Percentiles rank a stretch among this genome's conserved stretches.
phyloP scores from a whole-genome alignment of 2,888 invertebrate species.

The Flabesymbios commensalis region DNA sequence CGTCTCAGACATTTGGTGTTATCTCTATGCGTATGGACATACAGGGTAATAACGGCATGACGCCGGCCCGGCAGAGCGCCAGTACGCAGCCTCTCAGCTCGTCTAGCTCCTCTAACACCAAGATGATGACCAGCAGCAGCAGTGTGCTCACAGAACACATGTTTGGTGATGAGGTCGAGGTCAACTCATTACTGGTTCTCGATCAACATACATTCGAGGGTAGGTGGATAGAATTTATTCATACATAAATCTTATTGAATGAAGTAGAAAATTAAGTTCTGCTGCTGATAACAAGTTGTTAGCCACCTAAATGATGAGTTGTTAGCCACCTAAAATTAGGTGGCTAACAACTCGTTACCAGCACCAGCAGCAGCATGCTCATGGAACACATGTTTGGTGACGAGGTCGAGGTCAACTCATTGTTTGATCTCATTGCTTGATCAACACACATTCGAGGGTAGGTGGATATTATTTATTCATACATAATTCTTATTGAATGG shows the following conservation, averaged over 20 bases:
- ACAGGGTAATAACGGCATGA: constrained; percentile 57
- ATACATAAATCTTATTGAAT: no score
- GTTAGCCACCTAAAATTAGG: no score
- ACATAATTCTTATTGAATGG: no score
- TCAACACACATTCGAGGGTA: constrained; percentile 90
- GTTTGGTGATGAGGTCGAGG: constrained; percentile 82
- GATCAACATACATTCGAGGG: constrained; percentile 96
- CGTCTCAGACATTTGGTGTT: constrained; percentile 84
- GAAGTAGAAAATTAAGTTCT: no score
- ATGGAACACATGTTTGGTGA: constrained; percentile 70
- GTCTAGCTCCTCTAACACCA: constrained; percentile 6
- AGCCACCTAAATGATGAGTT: no score
- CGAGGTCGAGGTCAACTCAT: constrained; percentile 83
- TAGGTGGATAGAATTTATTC: constrained; percentile 27
- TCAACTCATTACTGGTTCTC: constrained; percentile 81
- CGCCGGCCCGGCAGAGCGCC: constrained; percentile 73
- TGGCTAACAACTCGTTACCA: no score
- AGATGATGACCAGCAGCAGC: constrained; percentile 40
- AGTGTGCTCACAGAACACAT: constrained; percentile 64
- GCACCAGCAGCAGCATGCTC: constrained; percentile 54
- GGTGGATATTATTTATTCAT: background rate
- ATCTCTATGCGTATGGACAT: constrained; percentile 88
- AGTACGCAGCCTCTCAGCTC: constrained; percentile 73
- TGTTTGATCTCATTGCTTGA: constrained; percentile 91
- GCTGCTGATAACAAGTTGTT: no score